Percentiles rank a stretch among this genome's conserved stretches.
phyloP scores from a whole-genome alignment of 64 coral and sea anemone species.

The Cladopsammia gracilis region DNA sequence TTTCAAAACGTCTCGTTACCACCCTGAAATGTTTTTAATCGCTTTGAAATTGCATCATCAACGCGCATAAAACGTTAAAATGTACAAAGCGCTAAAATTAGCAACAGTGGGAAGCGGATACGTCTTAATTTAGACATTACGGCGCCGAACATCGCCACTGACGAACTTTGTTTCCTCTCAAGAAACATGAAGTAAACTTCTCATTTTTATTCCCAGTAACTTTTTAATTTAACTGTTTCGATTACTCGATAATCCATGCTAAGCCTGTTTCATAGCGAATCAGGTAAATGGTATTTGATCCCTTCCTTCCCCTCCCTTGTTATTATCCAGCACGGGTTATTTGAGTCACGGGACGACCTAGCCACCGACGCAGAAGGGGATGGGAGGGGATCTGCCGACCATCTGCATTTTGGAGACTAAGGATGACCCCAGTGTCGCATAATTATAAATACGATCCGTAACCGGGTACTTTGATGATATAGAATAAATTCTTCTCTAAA shows the following conservation, averaged over 20 bases:
- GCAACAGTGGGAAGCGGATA: not conserved
- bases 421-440: too few relatives aligned
- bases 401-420: too few relatives aligned
- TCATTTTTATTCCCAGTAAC: not conserved
- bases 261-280: not conserved
- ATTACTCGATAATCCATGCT: not conserved
- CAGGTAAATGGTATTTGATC: not conserved
- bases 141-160: not conserved
- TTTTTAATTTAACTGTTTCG: too few relatives aligned
- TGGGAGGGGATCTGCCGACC: too few relatives aligned
- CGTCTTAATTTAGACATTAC: not conserved
- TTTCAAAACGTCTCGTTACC: conserved; percentile 26
- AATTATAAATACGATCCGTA: too few relatives aligned
- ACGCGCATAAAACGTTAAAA: not conserved
- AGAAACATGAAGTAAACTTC: not conserved
- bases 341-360: too few relatives aligned
- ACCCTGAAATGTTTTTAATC: conserved; percentile 31
- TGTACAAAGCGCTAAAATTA: conserved; percentile 7
- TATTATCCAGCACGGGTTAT: not conserved
- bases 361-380: too few relatives aligned
- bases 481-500: too few relatives aligned
- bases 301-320: not conserved
- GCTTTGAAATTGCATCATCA: conserved; percentile 22
- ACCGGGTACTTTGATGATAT: too few relatives aligned
- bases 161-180: not conserved